Evolutionary conservation across 2,888 invertebrate species (phyloP).

Genomic region (Caenorhabditis sp.): DNA sequence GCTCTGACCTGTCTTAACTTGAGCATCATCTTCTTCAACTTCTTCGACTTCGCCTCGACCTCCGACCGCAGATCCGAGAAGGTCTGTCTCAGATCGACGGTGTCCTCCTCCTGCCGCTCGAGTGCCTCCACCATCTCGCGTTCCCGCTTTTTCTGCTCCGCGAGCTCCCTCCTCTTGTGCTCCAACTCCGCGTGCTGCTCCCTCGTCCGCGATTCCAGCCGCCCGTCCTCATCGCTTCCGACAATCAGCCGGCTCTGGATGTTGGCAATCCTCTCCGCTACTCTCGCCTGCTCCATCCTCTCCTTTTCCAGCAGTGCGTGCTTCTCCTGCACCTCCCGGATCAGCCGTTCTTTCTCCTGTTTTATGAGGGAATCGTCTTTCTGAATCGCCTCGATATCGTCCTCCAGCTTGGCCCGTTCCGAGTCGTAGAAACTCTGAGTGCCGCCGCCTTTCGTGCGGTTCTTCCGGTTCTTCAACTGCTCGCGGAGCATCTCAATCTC

Average conservation of each 20-base stretch:
- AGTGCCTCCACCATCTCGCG: constrained; percentile 94
- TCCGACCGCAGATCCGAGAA: constrained; percentile 94
- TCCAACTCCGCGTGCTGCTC: constrained; percentile 93
- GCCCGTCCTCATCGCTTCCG: constrained; percentile 84
- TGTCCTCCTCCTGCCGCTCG: constrained; percentile 93
- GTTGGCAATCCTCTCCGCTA: constrained; percentile 80
- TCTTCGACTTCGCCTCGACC: constrained; percentile 95
- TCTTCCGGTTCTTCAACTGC: constrained; percentile 69
- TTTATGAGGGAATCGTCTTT: constrained; percentile 70
- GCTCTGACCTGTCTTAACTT: constrained; percentile 82
- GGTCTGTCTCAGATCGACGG: constrained; percentile 90
- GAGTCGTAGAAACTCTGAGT: constrained; percentile 73
- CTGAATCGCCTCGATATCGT: constrained; percentile 81
- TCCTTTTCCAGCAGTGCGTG: constrained; percentile 73
- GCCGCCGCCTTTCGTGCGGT: constrained; percentile 72
- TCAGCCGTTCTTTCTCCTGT: constrained; percentile 67
- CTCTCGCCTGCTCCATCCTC: constrained; percentile 69
- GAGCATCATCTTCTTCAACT: constrained; percentile 89
- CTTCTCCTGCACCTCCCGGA: constrained; percentile 44
- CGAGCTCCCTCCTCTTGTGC: constrained; percentile 88
- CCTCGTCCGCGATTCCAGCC: constrained; percentile 94
- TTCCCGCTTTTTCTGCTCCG: constrained; percentile 87
- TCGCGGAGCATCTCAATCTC: constrained; percentile 69
- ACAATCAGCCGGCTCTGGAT: constrained; percentile 94
- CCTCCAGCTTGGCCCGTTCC: constrained; percentile 80